phyloP scores from a whole-genome alignment of 2,113 vertebrate species.

The Pachycephala philippinensis region DNA sequence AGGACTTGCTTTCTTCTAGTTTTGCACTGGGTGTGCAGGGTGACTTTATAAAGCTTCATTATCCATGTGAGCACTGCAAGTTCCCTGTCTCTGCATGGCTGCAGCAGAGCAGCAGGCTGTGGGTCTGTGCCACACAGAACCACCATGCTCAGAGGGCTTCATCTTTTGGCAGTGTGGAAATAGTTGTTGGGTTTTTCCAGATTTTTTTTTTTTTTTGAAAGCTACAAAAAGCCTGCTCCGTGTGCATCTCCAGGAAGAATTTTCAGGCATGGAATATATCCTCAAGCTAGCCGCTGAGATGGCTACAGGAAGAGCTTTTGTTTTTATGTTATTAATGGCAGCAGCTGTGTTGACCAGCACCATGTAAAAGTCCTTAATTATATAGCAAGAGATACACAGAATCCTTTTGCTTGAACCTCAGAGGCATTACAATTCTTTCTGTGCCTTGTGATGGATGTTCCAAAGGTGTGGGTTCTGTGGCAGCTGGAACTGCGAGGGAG shows the following conservation, averaged over 20 bases:
- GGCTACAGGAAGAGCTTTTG: not conserved
- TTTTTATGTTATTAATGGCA: not conserved
- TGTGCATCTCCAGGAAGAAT: not conserved
- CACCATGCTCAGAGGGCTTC: not conserved
- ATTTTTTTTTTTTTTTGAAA: not conserved
- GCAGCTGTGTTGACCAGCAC: not conserved
- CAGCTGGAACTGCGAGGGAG: not conserved
- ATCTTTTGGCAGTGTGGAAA: not conserved
- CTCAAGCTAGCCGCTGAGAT: not conserved
- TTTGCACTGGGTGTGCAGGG: accelerated
- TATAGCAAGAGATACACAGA: not conserved
- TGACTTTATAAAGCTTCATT: not conserved
- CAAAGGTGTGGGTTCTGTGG: not conserved
- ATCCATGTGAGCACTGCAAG: not conserved
- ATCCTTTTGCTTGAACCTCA: not conserved
- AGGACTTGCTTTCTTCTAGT: not conserved
- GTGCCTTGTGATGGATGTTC: not conserved
- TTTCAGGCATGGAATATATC: not conserved
- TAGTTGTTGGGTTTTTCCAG: not conserved
- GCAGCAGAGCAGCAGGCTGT: not conserved
- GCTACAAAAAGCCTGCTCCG: not conserved
- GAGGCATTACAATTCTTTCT: not conserved
- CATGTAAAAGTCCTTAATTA: not conserved
- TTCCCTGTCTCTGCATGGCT: not conserved
- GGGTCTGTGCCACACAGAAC: not conserved